A percentile compares a stretch with the other conserved stretches of the same genome.
These are phyloP conservation scores for Hydrozoanthus tunicans DNA, from an alignment of 64 coral and sea anemone genomes.

Conservation along the genomic window DNA sequence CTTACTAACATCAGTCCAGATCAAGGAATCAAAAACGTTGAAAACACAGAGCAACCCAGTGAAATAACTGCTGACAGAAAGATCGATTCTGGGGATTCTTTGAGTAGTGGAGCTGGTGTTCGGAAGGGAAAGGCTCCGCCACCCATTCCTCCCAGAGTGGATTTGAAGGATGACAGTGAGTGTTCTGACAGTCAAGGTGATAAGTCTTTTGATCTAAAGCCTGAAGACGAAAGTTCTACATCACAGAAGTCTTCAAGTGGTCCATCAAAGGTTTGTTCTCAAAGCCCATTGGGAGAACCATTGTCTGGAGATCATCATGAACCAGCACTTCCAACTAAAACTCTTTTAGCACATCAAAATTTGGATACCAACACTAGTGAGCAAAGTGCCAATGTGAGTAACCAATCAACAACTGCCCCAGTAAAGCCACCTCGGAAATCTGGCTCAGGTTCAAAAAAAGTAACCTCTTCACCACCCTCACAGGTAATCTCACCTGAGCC, in stretches of 20 bases:
- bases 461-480: neutral
- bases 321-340: neutral
- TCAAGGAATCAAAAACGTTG: neutral
- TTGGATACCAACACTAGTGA: neutral
- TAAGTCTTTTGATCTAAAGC: neutral
- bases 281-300: neutral
- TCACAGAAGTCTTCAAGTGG: neutral
- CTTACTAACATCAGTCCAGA: neutral
- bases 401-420: conserved; percentile 5
- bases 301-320: neutral
- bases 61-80: neutral
- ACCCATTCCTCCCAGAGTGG: conserved; percentile 68
- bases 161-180: conserved; percentile 50
- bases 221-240: neutral
- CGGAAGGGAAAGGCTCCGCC: conserved; percentile 40
- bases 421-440: conserved; percentile 42
- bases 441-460: conserved; percentile 24
- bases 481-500: neutral
- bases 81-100: neutral
- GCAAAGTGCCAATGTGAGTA: neutral
- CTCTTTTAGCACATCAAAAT: neutral
- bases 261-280: neutral
- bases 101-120: neutral
- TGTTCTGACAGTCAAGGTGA: neutral
- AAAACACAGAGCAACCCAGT: conserved; percentile 3